A percentile compares a stretch with the other conserved stretches of the same genome.
Evolutionary conservation across 2,888 invertebrate genomes (phyloP).

Genomic region (Cephus sareptanus): DNA sequence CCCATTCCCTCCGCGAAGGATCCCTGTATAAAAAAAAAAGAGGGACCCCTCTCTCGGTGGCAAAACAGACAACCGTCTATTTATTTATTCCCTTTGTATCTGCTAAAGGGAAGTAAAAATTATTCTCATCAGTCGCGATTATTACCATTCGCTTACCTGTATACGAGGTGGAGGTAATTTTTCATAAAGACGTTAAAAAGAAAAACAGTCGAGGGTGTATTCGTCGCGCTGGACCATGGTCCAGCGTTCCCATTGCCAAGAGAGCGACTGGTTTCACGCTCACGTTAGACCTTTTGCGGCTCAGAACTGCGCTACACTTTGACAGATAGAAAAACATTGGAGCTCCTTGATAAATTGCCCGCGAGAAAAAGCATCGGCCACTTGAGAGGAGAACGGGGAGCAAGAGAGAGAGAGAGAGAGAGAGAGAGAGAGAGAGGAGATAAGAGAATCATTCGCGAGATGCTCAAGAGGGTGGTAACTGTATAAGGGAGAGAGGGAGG

Average conservation of each 20-base stretch:
- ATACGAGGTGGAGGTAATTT: not conserved
- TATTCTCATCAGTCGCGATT: not conserved
- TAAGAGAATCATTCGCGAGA: not conserved
- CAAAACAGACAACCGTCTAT: not conserved
- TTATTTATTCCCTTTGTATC: not conserved
- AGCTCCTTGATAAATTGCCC: slow-evolving; percentile 57
- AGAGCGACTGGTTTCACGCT: not conserved
- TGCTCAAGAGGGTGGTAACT: not conserved
- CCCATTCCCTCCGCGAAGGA: not conserved
- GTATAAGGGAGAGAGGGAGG: slow-evolving; percentile 35
- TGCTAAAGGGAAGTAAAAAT: not conserved
- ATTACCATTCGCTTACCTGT: not conserved
- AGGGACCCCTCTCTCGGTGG: not conserved
- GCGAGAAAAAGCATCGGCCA: slow-evolving; percentile 51
- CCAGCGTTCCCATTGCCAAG: not conserved
- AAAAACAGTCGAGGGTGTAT: not conserved
- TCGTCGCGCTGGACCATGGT: not conserved
- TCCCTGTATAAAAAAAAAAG: not conserved
- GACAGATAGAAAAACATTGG: slow-evolving; percentile 56
- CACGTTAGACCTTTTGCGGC: slow-evolving; percentile 6
- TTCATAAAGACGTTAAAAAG: not conserved
- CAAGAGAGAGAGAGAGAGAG: slow-evolving; percentile 24
- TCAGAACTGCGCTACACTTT: slow-evolving; percentile 37
- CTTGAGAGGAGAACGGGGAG: slow-evolving; percentile 36
- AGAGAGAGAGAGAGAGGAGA: slow-evolving; percentile 26